Evolutionary conservation across 2,113 vertebrate species (phyloP).

Genomic region (Elephantulus edwardii): DNA sequence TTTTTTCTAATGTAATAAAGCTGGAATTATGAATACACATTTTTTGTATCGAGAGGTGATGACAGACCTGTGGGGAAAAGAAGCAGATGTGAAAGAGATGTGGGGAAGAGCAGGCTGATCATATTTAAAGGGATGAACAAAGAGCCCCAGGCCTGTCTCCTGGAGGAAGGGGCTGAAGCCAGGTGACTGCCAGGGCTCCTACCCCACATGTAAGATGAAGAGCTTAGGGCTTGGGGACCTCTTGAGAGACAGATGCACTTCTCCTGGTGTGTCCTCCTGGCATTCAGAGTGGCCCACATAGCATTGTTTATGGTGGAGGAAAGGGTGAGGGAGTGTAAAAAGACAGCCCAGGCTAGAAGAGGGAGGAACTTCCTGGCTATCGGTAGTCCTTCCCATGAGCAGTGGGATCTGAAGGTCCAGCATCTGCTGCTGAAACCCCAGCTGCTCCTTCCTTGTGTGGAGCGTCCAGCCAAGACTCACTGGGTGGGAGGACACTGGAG

Average conservation of each 20-base stretch:
- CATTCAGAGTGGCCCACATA: not conserved
- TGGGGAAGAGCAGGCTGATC: slow-evolving; percentile 20
- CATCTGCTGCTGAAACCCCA: not conserved
- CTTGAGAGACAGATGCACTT: not conserved
- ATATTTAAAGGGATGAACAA: not conserved
- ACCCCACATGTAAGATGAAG: not conserved
- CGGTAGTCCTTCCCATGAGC: not conserved
- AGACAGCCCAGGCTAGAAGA: rapidly evolving
- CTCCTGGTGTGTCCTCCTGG: not conserved
- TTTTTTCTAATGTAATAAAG: slow-evolving; percentile 50
- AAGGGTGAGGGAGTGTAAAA: rapidly evolving
- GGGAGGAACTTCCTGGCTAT: not conserved
- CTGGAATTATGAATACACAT: slow-evolving; percentile 2
- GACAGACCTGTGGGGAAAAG: not conserved
- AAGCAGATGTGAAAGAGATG: not conserved
- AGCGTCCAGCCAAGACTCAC: rapidly evolving
- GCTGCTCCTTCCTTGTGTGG: not conserved
- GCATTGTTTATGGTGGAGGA: not conserved
- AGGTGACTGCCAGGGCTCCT: not conserved
- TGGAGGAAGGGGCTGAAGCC: not conserved
- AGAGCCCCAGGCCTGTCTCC: not conserved
- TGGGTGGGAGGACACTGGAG: not conserved
- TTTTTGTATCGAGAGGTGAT: not conserved
- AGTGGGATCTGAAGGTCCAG: not conserved
- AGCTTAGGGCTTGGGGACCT: not conserved